Percentiles rank a stretch among this genome's conserved stretches.
These are phyloP conservation scores for Dermatophagoides farinae DNA, from an alignment of 1,140 invertebrate species.

Conservation along the genomic window DNA sequence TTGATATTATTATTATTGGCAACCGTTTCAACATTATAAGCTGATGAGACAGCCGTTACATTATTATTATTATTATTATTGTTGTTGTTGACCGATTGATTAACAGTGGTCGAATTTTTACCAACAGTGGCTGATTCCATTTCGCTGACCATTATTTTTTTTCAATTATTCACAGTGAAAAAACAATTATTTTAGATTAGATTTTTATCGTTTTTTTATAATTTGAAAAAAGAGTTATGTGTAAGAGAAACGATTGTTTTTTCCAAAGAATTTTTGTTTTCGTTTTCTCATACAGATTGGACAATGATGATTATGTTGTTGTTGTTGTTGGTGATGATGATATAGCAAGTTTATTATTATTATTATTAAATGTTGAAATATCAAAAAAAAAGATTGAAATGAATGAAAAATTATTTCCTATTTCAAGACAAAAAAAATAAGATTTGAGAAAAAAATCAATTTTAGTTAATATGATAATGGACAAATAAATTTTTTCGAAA, in stretches of 20 bases:
- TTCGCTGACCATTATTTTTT: slow-evolving; percentile 7
- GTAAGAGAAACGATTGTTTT: too few relatives aligned
- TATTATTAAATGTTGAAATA: too few relatives aligned
- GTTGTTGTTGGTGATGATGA: background rate
- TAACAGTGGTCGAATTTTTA: background rate
- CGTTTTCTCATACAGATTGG: background rate
- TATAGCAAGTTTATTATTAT: too few relatives aligned
- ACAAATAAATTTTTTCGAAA: too few relatives aligned
- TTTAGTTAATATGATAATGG: background rate
- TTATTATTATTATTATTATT: background rate
- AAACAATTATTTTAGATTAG: too few relatives aligned
- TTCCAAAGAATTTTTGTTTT: background rate
- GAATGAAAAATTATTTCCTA: background rate
- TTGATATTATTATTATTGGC: too few relatives aligned
- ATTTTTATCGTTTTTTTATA: too few relatives aligned
- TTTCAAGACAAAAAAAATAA: background rate
- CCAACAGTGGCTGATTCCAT: background rate
- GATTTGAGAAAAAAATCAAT: background rate
- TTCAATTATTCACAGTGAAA: too few relatives aligned
- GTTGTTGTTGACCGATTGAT: background rate
- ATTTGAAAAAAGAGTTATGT: too few relatives aligned
- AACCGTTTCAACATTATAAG: too few relatives aligned
- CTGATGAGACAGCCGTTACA: too few relatives aligned
- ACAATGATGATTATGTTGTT: background rate
- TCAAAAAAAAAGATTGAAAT: background rate